These are phyloP conservation scores for Scaptomyza flava DNA, from an alignment of 2,888 invertebrate genomes.

Conservation along the genomic window DNA sequence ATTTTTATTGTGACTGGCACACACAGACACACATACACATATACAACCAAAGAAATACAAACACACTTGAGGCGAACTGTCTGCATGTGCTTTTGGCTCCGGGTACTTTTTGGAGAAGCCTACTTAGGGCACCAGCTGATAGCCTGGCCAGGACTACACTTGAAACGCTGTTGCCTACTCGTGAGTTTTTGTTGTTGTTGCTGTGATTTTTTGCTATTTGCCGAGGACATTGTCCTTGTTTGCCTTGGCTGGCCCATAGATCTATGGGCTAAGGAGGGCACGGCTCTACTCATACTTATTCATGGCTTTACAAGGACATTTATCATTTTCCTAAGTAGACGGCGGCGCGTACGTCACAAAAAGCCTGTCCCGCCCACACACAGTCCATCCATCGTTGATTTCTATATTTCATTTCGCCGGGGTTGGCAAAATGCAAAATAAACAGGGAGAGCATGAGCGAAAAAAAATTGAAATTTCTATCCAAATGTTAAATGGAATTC, in stretches of 20 bases:
- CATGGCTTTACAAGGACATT: slow-evolving; percentile 78
- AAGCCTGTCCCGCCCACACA: slow-evolving; percentile 51
- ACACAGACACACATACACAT: slow-evolving; percentile 4
- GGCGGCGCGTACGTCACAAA: slow-evolving; percentile 68
- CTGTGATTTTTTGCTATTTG: slow-evolving; percentile 69
- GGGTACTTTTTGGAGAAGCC: slow-evolving; percentile 53
- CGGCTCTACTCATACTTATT: slow-evolving; percentile 63
- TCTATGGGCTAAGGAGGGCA: slow-evolving; percentile 10
- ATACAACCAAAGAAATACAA: slow-evolving; percentile 1
- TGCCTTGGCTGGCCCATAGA: slow-evolving; percentile 53
- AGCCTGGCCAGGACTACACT: slow-evolving; percentile 31
- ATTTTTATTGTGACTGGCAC: slow-evolving; percentile 44
- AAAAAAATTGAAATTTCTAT: slow-evolving; percentile 56
- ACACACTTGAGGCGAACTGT: slow-evolving; percentile 38
- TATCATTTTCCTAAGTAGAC: slow-evolving; percentile 76
- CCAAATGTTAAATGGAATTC: slow-evolving; percentile 77
- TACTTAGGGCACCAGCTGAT: slow-evolving; percentile 49
- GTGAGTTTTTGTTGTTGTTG: slow-evolving; percentile 42
- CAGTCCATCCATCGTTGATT: slow-evolving; percentile 52
- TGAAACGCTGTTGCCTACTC: slow-evolving; percentile 37
- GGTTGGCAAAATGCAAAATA: slow-evolving; percentile 3
- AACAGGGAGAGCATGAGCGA: neutral
- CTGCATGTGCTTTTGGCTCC: slow-evolving; percentile 53
- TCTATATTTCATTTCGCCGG: slow-evolving; percentile 58
- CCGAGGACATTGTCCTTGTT: slow-evolving; percentile 58